These are phyloP conservation scores for Brassicogethes aeneus DNA, from an alignment of 2,888 invertebrate species.

Conservation along the genomic window DNA sequence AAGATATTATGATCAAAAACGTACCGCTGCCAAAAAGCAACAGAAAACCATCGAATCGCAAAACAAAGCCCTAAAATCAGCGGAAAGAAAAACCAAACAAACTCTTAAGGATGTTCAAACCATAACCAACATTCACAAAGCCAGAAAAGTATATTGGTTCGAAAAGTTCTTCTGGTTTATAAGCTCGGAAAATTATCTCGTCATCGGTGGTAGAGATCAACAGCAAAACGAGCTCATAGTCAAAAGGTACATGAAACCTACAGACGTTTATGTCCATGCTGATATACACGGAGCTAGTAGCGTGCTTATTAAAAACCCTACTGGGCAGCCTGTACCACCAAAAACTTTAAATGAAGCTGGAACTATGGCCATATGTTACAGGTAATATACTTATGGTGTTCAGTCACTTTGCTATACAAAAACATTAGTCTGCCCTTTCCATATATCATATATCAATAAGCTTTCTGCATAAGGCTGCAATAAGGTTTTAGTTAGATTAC, in stretches of 20 bases:
- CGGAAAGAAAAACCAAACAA: conserved; percentile 89
- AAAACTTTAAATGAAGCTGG: conserved; percentile 94
- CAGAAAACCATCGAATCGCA: conserved; percentile 93
- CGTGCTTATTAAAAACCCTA: conserved; percentile 81
- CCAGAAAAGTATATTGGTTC: conserved; percentile 95
- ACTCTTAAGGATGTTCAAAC: conserved; percentile 84
- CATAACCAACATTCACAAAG: conserved; percentile 87
- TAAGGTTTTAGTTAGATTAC: conserved; percentile 1
- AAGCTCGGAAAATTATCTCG: conserved; percentile 87
- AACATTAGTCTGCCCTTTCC: not conserved
- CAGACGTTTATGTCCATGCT: conserved; percentile 95
- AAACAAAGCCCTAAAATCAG: conserved; percentile 88
- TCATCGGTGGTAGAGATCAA: conserved; percentile 93
- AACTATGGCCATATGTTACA: conserved; percentile 89
- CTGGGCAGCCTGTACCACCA: conserved; percentile 70
- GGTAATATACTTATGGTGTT: conserved; percentile 38
- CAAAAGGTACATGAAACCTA: conserved; percentile 78
- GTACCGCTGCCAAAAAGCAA: conserved; percentile 86
- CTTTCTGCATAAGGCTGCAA: not conserved
- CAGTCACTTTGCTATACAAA: not conserved
- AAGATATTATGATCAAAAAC: conserved; percentile 86
- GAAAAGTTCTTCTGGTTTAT: conserved; percentile 99
- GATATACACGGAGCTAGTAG: conserved; percentile 91
- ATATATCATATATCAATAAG: not conserved
- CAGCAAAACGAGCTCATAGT: conserved; percentile 98